phyloP scores from a whole-genome alignment of 2,888 invertebrate species.

The Cylindroiulus punctatus region DNA sequence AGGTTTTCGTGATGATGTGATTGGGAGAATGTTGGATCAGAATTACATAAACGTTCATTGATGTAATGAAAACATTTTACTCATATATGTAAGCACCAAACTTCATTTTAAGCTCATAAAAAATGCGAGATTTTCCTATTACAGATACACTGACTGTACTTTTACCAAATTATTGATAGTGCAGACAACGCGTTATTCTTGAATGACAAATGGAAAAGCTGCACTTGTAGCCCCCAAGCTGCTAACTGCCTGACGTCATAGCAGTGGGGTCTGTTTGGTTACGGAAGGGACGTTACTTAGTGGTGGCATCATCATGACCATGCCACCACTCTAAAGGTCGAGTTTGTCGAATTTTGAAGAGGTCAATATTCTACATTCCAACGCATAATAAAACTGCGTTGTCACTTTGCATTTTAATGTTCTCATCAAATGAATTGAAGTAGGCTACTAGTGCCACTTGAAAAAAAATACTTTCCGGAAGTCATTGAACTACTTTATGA shows the following conservation, averaged over 20 bases:
- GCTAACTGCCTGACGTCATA: not conserved
- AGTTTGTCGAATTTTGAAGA: not conserved
- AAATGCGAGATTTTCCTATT: no score
- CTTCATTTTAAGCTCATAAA: no score
- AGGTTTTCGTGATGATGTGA: not conserved
- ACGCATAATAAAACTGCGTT: not conserved
- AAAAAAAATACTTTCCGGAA: not conserved
- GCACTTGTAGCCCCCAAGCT: not conserved
- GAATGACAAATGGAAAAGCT: not conserved
- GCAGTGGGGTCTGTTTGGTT: not conserved
- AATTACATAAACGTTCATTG: not conserved
- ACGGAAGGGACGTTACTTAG: not conserved
- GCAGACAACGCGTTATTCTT: not conserved
- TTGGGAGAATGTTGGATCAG: not conserved
- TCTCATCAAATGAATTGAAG: conserved; percentile 24
- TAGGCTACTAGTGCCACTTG: not conserved
- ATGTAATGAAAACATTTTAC: no score
- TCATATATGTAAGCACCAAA: no score
- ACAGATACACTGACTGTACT: not conserved
- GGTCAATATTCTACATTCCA: not conserved
- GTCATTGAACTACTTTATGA: conserved; percentile 26
- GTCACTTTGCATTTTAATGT: conserved; percentile 5
- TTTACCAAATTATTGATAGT: not conserved
- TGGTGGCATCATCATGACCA: not conserved
- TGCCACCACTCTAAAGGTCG: not conserved